These are phyloP conservation scores for Palaemon carinicauda DNA, from an alignment of 1,140 invertebrate species.

Conservation along the genomic window DNA sequence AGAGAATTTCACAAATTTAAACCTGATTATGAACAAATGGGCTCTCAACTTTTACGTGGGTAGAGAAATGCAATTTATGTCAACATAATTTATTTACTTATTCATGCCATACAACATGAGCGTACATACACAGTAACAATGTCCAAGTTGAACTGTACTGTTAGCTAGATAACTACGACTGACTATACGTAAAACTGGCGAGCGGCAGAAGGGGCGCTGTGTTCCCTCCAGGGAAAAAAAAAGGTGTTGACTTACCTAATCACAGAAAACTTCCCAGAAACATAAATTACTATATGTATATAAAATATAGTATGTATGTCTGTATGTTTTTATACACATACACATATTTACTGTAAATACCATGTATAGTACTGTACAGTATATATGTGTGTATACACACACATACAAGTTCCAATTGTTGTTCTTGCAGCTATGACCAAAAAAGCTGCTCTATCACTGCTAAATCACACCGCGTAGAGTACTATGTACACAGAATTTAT, in stretches of 20 bases:
- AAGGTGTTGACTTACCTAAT: conserved; percentile 32
- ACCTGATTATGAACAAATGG: no score
- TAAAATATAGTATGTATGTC: no score
- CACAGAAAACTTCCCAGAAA: conserved; percentile 48
- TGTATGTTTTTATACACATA: no score
- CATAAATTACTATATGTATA: not conserved
- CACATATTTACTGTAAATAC: no score
- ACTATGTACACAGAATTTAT: conserved; percentile 51
- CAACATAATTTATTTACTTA: conserved; percentile 56
- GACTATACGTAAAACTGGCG: conserved; percentile 55
- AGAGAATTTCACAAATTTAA: no score
- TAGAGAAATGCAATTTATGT: not conserved
- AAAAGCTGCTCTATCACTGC: conserved; percentile 25
- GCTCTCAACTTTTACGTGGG: no score
- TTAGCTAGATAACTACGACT: conserved; percentile 52
- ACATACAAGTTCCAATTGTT: conserved; percentile 29
- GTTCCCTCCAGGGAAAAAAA: conserved; percentile 43
- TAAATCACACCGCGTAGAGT: conserved; percentile 46
- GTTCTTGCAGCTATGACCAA: conserved; percentile 51
- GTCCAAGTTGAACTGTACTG: conserved; percentile 51
- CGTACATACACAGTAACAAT: conserved; percentile 56
- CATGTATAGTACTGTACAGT: no score
- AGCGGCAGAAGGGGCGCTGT: conserved; percentile 47
- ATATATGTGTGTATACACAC: no score
- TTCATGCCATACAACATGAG: conserved; percentile 55